Base-by-base conservation (phyloP, 2,888 invertebrate genomes). In the Shargacucullia verbasci region DNA sequence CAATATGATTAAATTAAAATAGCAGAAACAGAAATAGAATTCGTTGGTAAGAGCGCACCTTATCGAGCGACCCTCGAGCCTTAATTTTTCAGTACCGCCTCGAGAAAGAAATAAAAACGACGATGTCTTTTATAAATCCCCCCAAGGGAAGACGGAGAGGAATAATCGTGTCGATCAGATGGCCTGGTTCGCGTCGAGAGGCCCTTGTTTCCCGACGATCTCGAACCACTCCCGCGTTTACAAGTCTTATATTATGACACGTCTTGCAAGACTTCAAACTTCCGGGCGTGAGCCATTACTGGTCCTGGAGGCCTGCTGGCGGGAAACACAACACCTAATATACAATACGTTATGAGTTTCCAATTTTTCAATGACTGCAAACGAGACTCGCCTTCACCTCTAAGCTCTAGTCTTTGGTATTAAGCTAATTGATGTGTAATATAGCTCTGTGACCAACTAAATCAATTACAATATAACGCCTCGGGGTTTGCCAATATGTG, bases 111-210 rank as follows among this genome's bases (percentile, higher is more conserved):
- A 66, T 73, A 62, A 74, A 75, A 65, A 69, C 52, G 62, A 58
- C 62, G 56, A 59, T 61, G 66, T 48, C 45, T 62, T 61, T 76
- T 65, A 61, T 67, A 67, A 70, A 67, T 54, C 47, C 55, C 9
- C 65, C 49, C 48, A 34, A 68, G 66, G 66, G 65, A 46, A 46
- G 47, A 48, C 52, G 63, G 62, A 65, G 65, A 64, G 61, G 52
- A 73, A 71, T 80, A 78, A 78, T 79, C 73, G 77, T 71, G 76
- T 78, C 78, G 80, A 85, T 86, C 82, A 76, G 84, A 85, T 84
- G 87, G 74, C 87, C 88, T 82, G 84, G 82, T 87, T 88, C 74
- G 55, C 59, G 66, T 60, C 60, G 61, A 87, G 86, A 73, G 86
- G 76, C 79, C 40, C 83, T 85, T 76, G 73, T 78, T 75, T 63